A percentile compares a stretch with the other conserved stretches of the same genome.
Evolutionary conservation across 2,888 invertebrate genomes (phyloP).

Genomic region (Axea sp.): DNA sequence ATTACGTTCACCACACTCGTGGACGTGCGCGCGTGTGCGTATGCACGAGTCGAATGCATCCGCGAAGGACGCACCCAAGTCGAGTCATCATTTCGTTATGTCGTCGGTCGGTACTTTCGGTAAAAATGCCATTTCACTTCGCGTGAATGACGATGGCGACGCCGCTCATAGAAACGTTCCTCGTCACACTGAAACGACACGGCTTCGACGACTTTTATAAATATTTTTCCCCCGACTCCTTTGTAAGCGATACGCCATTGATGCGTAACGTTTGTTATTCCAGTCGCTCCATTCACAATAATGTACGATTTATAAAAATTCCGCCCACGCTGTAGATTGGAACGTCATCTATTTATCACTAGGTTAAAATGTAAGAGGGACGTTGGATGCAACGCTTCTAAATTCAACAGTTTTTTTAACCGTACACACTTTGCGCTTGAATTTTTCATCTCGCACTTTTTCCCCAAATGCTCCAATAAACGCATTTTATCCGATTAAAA

Average conservation of each 20-base stretch:
- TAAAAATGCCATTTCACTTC: conserved; percentile 21
- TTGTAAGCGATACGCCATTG: conserved; percentile 30
- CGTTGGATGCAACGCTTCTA: neutral
- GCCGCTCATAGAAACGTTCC: conserved; percentile 6
- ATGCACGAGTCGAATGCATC: conserved; percentile 19
- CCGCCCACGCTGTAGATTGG: conserved; percentile 22
- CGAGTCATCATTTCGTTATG: conserved; percentile 43
- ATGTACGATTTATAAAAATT: conserved; percentile 25
- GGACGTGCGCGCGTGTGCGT: conserved; percentile 42
- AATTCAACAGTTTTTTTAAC: neutral
- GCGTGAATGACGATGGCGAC: conserved; percentile 19
- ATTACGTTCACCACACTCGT: conserved; percentile 58
- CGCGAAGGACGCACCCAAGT: conserved; percentile 48
- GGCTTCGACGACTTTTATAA: conserved; percentile 16
- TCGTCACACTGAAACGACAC: neutral
- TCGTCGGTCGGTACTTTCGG: conserved; percentile 20
- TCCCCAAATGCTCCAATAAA: no score
- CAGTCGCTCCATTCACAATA: conserved; percentile 29
- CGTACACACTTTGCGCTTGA: neutral
- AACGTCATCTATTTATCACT: conserved; percentile 39
- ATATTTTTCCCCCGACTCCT: neutral
- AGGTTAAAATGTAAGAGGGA: conserved; percentile 4
- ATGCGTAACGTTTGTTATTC: conserved; percentile 45
- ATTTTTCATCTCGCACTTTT: neutral
- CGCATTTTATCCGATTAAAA: no score